These are phyloP conservation scores for Pteronura brasiliensis DNA, from an alignment of 2,113 vertebrate species.

Conservation along the genomic window DNA sequence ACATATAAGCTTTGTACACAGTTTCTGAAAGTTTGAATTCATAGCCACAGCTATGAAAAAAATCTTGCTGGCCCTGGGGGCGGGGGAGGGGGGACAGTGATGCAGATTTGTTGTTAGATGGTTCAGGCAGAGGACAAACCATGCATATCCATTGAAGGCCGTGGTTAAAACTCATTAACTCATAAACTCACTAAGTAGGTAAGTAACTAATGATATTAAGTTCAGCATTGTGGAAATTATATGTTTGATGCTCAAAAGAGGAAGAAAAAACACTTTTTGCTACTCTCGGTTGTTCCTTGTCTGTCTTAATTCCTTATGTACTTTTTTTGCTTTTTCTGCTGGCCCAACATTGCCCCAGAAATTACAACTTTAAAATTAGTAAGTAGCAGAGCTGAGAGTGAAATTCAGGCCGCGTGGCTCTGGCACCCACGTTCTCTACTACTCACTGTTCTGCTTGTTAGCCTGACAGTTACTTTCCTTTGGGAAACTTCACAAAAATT, in stretches of 20 bases:
- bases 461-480: neutral
- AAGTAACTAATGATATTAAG: neutral
- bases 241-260: neutral
- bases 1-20: slow-evolving; percentile 1
- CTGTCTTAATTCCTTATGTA: neutral
- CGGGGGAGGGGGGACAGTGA: neutral
- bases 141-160: neutral
- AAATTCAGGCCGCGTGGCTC: neutral
- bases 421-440: neutral
- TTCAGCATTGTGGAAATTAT: neutral
- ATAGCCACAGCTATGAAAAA: too few relatives aligned
- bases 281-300: slow-evolving; percentile 9
- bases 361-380: neutral
- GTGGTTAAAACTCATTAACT: neutral
- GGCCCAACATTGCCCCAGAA: neutral
- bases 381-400: neutral
- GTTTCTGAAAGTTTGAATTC: slow-evolving; percentile 56
- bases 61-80: neutral
- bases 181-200: neutral
- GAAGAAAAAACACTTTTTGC: neutral
- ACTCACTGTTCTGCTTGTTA: neutral
- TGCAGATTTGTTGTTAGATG: slow-evolving; percentile 10
- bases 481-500: neutral
- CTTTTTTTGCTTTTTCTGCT: neutral
- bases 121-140: slow-evolving; percentile 49